A percentile compares a stretch with the other conserved stretches of the same genome.
Evolutionary conservation across 2,888 invertebrate species (phyloP).

Genomic region (Acanthosepion pharaonis): DNA sequence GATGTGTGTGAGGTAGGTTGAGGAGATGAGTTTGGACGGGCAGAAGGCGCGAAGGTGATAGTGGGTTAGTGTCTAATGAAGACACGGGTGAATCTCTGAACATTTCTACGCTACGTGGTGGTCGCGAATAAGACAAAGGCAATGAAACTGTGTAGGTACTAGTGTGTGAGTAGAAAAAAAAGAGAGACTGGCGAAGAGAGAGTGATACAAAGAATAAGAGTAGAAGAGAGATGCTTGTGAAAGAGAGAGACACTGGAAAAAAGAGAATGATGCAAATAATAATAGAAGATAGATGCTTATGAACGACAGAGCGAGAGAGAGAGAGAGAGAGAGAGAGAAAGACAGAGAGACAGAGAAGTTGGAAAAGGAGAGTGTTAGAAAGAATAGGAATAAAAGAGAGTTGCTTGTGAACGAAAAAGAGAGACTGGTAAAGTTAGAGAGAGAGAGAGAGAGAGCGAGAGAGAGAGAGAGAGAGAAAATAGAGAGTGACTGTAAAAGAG

Average conservation of each 20-base stretch:
- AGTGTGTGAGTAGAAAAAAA: background rate
- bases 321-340: too few relatives aligned
- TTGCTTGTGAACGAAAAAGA: background rate
- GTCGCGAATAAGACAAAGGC: background rate
- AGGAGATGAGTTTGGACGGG: background rate
- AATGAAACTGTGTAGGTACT: background rate
- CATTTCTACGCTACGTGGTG: background rate
- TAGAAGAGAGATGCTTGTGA: background rate
- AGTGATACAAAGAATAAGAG: background rate
- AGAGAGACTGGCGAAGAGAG: background rate
- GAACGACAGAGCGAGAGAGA: too few relatives aligned
- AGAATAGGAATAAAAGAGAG: background rate
- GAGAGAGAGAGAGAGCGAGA: too few relatives aligned
- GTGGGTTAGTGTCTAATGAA: background rate
- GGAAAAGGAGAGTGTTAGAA: background rate
- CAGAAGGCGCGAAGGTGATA: background rate
- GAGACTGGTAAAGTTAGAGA: background rate
- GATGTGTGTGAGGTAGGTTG: background rate
- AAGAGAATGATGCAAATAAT: too few relatives aligned
- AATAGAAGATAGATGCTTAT: too few relatives aligned
- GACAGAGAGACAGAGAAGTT: background rate
- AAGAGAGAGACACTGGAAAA: background rate
- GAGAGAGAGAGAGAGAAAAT: too few relatives aligned
- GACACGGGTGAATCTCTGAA: background rate
- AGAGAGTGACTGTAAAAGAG: background rate